Base-by-base conservation (phyloP, 2,113 vertebrate genomes). In the Ptilonorhynchus violaceus region DNA sequence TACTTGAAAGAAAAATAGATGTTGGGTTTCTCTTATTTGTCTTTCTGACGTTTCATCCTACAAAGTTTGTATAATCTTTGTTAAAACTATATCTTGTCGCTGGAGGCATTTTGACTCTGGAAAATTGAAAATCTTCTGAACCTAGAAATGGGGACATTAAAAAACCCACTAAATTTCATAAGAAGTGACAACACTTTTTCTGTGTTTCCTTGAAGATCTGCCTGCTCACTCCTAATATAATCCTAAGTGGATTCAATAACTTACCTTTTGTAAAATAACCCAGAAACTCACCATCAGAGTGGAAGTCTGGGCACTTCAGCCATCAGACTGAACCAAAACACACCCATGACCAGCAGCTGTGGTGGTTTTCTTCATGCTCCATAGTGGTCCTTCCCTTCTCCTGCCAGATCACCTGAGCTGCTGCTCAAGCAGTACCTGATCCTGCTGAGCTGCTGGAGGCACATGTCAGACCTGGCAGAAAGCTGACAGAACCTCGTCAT, bases 261-360 rank as follows among this genome's bases (percentile, higher is more conserved):
- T 52, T 77, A 63, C 5, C 35, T 67, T 83, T 73, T 44, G 35
- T 35, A 86, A 89, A 90, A 80, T 47, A 83, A 77, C 1, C 1
- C 50, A 52, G 39, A 39, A 83, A 80, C n/a, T 15, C 30, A 58
- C 63, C 18, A 85, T 25, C 33, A 63, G 22, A 46, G 27, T 42
- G 30, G 4, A 67, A 35, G 6, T 58, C 23, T 73, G 53, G 50
- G 27, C 1, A 12, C 10, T 73, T 73, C 8, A 66, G 35, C 52
- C 1, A 4, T 60, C 35, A 17, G 13, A 5, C 25, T 66, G 91
- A 88, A 6, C 15, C 20, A 46, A 55, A 31, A 9, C 42, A 42
- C 0, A 0, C 4, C n/a, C 11, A 7, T 37, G 22, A 23, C 41
- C 23, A 55, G 25, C 35, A 59, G 4, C 20, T 0, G 0, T 31